Base-by-base conservation (phyloP, 2,113 vertebrate genomes). In the Channa argus region DNA sequence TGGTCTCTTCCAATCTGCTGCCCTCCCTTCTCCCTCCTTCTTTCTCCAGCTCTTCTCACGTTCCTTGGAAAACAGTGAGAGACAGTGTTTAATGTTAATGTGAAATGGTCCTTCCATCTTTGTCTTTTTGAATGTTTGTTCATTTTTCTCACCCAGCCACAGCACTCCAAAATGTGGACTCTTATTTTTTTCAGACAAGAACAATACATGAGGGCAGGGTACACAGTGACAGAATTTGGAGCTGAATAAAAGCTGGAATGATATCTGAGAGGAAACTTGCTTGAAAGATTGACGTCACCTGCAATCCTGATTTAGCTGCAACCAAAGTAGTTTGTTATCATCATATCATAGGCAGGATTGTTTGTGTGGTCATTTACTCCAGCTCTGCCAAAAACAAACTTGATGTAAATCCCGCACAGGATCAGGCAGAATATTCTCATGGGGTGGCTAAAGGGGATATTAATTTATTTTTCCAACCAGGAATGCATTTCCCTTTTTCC, bases 261-360 rank as follows among this genome's bases (percentile, higher is more conserved):
- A 64, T 37, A 63, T 84, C 69, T 73, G 52, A 88, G 54, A 38
- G 51, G 36, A 38, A 84, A 73, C 82, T 83, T 59, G 38, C 60
- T 77, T 79, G 60, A 89, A 75, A 78, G 80, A 83, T 79, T 92
- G 86, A 91, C 84, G 79, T 92, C 86, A 89, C 82, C 47, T 34
- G 52, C 50, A 60, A 70, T 67, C 54, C 68, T 2, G 14, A 77
- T 80, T 77, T 75, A 71, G 50, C 73, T 84, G 82, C 59, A 77
- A 84, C 52, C 75, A 74, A 64, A 80, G 55, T 51, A 15, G n/a
- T 8, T 64, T 77, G 24, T 82, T 43, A 52, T 59, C 39, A 58
- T 63, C 45, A 51, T 12, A 74, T 67, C 45, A 63, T 37, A 54
- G 41, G 54, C 65, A 65, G 10, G 59, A 37, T 56, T 63, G 41